Conservation (phyloP, 2,113 vertebrate species). For the Prinia subflava region DNA sequence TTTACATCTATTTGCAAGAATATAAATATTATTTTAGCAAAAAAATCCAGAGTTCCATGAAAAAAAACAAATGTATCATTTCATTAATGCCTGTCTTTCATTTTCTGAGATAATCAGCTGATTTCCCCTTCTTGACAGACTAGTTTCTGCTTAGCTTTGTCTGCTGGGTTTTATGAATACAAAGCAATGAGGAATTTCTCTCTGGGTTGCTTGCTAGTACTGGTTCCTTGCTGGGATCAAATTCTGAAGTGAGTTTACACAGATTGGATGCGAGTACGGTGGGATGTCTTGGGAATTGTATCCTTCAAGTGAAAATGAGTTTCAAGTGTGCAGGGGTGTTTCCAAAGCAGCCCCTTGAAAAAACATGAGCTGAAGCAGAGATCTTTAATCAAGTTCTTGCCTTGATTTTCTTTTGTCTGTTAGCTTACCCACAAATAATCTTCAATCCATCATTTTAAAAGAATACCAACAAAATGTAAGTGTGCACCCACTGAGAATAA, state of each 20-base stretch:
- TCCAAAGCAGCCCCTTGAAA: background rate
- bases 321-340: background rate
- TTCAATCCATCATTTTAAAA: background rate
- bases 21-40: background rate
- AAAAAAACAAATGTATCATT: background rate
- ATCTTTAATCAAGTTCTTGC: background rate
- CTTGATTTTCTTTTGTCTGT: background rate
- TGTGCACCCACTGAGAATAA: background rate
- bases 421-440: background rate
- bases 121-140: background rate
- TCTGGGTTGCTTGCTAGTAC: background rate
- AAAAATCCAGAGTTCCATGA: background rate
- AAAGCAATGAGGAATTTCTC: background rate
- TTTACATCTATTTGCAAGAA: background rate
- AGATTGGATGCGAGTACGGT: background rate
- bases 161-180: background rate
- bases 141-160: background rate
- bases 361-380: background rate
- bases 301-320: slow-evolving; percentile 14
- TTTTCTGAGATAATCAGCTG: background rate
- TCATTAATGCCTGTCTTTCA: background rate
- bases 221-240: background rate
- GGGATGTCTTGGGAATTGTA: background rate
- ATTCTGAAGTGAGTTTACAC: background rate
- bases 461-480: background rate